Base-by-base conservation (phyloP, 2,888 invertebrate genomes). In the Dasypogon diadema region DNA sequence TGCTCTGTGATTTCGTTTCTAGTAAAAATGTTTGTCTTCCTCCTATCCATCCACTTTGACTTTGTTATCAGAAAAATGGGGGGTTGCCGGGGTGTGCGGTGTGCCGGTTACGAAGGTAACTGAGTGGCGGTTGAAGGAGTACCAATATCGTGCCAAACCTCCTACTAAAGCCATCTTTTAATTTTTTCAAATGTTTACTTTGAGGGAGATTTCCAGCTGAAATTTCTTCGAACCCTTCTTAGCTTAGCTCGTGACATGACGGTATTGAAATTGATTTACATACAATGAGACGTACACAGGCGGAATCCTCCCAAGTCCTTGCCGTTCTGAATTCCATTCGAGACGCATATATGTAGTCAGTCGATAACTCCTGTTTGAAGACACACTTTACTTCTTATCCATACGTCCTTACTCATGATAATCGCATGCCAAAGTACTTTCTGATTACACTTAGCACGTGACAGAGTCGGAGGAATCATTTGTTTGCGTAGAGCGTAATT, bases 381-480 rank as follows among this genome's bases (percentile, higher is more conserved):
- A 54, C 34, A 70, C 30, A 70, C 70, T 70, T 70, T 54, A 70
- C 54, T 34, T 51, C 54, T 55, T 72, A 75, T 75, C 75, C 72
- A 63, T 46, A 21, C 24, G 70, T 60, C 72, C 72, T 58, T 55
- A 60, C 63, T 60, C 56, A 30, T 21, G 72, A 77, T 77, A 77
- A 77, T 77, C 77, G 75, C 72, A 77, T 73, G 56, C 75, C 56
- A 65, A 77, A 77, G 75, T 72, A 63, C 72, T 73, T 77, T 77
- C 73, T 77, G 77, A 75, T 77, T 77, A 77, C 77, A 73, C 70
- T 75, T 75, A 73, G 77, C 77, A 77, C 75, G 77, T 77, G 77
- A 77, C 77, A 77, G 73, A 37, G 42, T 30, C 30, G 30, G 54
- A 34, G 8, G 56, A 56, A 56, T 14, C 70, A 34, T 70, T 26